These are phyloP conservation scores for Eudemis profundana DNA, from an alignment of 2,888 invertebrate genomes.

Conservation along the genomic window DNA sequence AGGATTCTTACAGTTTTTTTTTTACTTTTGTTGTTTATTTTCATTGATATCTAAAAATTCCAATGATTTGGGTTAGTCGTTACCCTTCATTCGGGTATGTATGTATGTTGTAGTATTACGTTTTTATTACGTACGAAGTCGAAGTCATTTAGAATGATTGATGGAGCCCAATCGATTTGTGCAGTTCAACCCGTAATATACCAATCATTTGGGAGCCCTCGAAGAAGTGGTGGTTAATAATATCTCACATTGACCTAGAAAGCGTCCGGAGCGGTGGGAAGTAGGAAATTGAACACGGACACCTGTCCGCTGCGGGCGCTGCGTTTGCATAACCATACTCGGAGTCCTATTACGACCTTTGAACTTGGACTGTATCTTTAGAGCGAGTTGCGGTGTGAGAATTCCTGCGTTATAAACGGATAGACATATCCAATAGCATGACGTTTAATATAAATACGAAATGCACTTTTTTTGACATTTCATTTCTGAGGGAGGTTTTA, in stretches of 20 bases:
- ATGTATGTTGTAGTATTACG: too few species aligned
- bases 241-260: slow-evolving; percentile 43
- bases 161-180: not conserved
- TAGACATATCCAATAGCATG: not conserved
- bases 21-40: not conserved
- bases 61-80: too few species aligned
- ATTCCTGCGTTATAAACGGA: not conserved
- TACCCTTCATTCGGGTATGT: too few species aligned
- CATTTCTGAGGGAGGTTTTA: too few species aligned
- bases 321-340: not conserved
- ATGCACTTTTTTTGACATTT: too few species aligned
- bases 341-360: slow-evolving; percentile 13
- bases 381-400: not conserved
- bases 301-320: slow-evolving; percentile 38
- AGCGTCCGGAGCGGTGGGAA: slow-evolving; percentile 30
- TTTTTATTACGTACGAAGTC: too few species aligned
- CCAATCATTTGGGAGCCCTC: not conserved
- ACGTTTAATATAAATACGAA: too few species aligned
- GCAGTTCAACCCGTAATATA: slow-evolving; percentile 1
- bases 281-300: slow-evolving; percentile 59
- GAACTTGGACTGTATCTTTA: slow-evolving; percentile 11
- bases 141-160: slow-evolving; percentile 5
- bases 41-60: too few species aligned
- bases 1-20: not conserved
- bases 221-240: slow-evolving; percentile 22